A percentile compares a stretch with the other conserved stretches of the same genome.
Evolutionary conservation across 1,140 invertebrate species (phyloP).

Genomic region (Heliothis virescens): DNA sequence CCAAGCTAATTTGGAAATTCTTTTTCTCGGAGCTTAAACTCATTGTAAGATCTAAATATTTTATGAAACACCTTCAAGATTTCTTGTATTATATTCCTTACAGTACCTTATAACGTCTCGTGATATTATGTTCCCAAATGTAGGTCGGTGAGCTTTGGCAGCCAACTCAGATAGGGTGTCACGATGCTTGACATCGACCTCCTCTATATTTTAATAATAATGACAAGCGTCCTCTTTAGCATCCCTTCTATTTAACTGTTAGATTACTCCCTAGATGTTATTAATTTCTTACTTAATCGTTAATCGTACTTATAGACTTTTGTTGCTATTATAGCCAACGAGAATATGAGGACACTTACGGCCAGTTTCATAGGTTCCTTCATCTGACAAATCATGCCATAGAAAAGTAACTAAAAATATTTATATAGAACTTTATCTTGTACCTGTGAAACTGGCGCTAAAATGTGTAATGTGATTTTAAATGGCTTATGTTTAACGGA

Average conservation of each 20-base stretch:
- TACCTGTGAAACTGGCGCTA: too few relatives aligned
- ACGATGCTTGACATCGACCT: constrained; percentile 32
- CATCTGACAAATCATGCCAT: too few relatives aligned
- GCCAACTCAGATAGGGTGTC: constrained; percentile 17
- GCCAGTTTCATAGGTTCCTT: too few relatives aligned
- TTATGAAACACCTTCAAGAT: background rate
- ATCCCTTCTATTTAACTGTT: background rate
- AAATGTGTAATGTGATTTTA: too few relatives aligned
- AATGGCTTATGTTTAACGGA: too few relatives aligned
- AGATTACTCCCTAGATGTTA: background rate
- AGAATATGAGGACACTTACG: too few relatives aligned
- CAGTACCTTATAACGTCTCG: constrained; percentile 9
- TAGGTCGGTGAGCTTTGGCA: constrained; percentile 37
- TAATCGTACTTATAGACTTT: too few relatives aligned
- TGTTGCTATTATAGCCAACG: too few relatives aligned
- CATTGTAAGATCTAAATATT: background rate
- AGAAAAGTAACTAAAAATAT: too few relatives aligned
- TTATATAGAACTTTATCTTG: too few relatives aligned
- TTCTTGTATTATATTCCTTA: constrained; percentile 18
- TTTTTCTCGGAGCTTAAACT: too few relatives aligned
- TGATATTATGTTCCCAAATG: constrained; percentile 25
- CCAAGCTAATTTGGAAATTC: background rate
- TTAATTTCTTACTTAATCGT: background rate
- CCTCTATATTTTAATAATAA: constrained; percentile 40
- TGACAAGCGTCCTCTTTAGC: constrained; percentile 2